Evolutionary conservation across 1,140 invertebrate genomes (phyloP), one percentile per base, ranked within the genome.

Genomic region (Apis dorsata): DNA sequence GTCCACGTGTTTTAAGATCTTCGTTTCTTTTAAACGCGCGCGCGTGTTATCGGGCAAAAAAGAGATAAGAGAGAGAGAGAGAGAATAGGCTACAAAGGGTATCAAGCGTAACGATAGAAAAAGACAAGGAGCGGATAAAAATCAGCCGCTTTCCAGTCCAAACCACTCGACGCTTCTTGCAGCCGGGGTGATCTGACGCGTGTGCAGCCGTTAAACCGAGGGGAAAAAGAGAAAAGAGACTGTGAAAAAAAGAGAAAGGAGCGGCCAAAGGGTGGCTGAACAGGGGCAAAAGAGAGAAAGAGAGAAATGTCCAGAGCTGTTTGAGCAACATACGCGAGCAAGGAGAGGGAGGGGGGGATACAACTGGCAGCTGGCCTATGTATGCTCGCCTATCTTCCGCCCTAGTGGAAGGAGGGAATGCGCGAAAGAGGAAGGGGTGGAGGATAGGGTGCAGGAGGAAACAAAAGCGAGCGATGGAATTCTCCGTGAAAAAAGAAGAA

Each of bases 71-170:
- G n/a, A 49, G 49, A 44, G 13, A 55, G 69, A 13, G 63, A 12
- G 19, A 49, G n/a, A 49, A 13, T 10, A 1, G 21, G 8, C 0
- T 21, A 63, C 11, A 66, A 15, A n/a, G 68, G 44, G 59, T 34
- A 57, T n/a, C 60, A 11, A 71, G 24, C 34, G 0, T 17, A 59
- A 24, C 53, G 24, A 53, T 15, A n/a, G 21, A 73, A 57, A 17
- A 63, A 73, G 60, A 69, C 34, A 66, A 66, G 68, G 51, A 78
- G 60, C 74, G 71, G 24, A 70, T 70, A 83, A 84, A 70, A 85
- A 88, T 90, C 88, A 81, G 74, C 82, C 86, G 82, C 66, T 82
- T 87, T 81, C 63, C 75, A 85, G 21, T 59, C 8, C 65, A 55
- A 73, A 72, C 74, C 82, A 81, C 81, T 81, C 85, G 79, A 81